Conservation (phyloP, 2,888 invertebrate species). For the Apamea epomidion region DNA sequence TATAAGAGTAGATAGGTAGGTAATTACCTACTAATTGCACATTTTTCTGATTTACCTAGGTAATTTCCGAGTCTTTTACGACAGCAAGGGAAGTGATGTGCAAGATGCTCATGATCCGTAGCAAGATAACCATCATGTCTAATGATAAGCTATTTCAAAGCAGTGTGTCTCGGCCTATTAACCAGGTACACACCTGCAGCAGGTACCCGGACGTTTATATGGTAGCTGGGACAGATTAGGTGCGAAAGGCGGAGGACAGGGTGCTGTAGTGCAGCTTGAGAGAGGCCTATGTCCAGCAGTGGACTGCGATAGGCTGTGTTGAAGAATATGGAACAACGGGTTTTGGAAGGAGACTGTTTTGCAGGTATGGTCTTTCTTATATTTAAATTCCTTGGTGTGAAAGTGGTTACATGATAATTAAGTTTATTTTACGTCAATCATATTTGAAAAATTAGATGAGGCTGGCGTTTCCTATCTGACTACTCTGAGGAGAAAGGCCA, state of each 20-base stretch:
- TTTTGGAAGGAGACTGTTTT: not conserved
- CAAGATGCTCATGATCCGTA: slow-evolving; percentile 47
- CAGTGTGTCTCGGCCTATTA: not conserved
- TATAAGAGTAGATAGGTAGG: not conserved
- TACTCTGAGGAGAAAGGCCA: not conserved
- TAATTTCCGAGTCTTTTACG: slow-evolving; percentile 18
- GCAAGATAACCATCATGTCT: slow-evolving; percentile 27
- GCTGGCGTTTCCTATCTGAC: no score
- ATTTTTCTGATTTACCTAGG: slow-evolving; percentile 10
- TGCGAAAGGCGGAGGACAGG: not conserved
- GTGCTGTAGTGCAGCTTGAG: not conserved
- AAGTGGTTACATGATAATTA: not conserved
- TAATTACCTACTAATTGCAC: not conserved
- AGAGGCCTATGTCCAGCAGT: not conserved
- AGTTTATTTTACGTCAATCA: not conserved
- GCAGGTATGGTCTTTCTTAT: not conserved
- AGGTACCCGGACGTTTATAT: not conserved
- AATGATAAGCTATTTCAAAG: slow-evolving; percentile 4
- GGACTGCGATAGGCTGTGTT: not conserved
- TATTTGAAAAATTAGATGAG: no score
- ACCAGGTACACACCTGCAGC: not conserved
- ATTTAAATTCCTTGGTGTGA: not conserved
- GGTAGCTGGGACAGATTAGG: not conserved
- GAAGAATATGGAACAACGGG: not conserved
- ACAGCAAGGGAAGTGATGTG: slow-evolving; percentile 37